Percentiles rank a stretch among this genome's conserved stretches.
These are phyloP conservation scores for Hystrix cristata DNA, from an alignment of 2,113 vertebrate genomes.

Conservation along the genomic window DNA sequence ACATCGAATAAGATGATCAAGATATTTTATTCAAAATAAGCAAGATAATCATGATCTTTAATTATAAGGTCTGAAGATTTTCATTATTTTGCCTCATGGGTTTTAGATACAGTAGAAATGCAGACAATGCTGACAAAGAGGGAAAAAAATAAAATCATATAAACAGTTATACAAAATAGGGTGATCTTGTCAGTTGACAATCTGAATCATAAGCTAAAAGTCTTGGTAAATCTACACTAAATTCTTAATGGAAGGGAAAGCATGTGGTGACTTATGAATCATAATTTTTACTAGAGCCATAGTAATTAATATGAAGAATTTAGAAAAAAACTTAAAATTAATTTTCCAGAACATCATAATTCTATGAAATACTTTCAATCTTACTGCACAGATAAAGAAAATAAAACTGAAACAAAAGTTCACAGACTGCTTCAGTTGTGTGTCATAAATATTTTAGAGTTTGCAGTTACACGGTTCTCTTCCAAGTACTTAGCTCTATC, in stretches of 20 bases:
- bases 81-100: not conserved
- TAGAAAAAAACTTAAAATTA: not conserved
- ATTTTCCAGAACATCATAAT: not conserved
- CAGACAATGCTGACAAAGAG: no score
- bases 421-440: not conserved
- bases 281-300: not conserved
- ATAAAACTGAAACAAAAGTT: not conserved
- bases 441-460: not conserved
- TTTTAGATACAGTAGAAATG: not conserved
- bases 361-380: not conserved
- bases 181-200: not conserved
- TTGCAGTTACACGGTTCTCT: not conserved
- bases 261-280: not conserved
- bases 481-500: not conserved
- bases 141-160: not conserved
- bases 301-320: not conserved
- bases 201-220: not conserved
- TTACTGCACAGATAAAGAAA: not conserved
- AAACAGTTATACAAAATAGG: not conserved
- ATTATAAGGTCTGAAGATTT: not conserved
- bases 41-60: not conserved
- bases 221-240: not conserved
- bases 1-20: not conserved
- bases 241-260: not conserved
- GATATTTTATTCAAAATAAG: not conserved